Evolutionary conservation across 2,113 vertebrate species (phyloP).

Genomic region (Chiloscyllium plagiosum): DNA sequence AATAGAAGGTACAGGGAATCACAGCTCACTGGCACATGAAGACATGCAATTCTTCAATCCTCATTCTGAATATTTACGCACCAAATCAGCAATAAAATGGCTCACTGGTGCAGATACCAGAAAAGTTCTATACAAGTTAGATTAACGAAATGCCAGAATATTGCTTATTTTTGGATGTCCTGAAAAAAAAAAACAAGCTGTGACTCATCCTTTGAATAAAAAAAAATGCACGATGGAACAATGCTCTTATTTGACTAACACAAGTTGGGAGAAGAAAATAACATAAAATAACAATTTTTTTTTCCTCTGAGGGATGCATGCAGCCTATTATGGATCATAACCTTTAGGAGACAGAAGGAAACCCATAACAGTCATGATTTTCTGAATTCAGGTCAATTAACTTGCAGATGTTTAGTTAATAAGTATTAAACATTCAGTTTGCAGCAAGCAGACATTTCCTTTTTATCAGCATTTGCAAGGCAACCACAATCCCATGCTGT

Average conservation of each 20-base stretch:
- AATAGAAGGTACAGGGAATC: background rate
- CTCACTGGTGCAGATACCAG: background rate
- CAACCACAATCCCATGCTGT: constrained; percentile 42
- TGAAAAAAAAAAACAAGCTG: background rate
- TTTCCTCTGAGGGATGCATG: background rate
- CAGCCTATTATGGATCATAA: background rate
- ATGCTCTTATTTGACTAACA: background rate
- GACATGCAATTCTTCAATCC: background rate
- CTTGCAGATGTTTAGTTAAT: constrained; percentile 19
- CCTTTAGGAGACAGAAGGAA: background rate
- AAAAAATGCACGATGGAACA: background rate
- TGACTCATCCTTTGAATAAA: background rate
- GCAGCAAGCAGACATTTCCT: constrained; percentile 39
- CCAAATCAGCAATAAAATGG: background rate
- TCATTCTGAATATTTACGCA: background rate
- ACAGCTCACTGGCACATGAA: background rate
- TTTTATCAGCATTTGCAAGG: constrained; percentile 50
- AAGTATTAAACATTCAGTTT: background rate
- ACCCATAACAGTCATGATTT: background rate
- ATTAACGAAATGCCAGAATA: background rate
- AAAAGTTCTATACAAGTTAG: background rate
- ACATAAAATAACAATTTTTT: constrained; percentile 1
- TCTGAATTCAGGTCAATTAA: background rate
- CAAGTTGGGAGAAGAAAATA: constrained; percentile 4
- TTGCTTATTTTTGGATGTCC: background rate